These are phyloP conservation scores for Saccostrea glomerata DNA, from an alignment of 1,140 invertebrate species.

Conservation along the genomic window DNA sequence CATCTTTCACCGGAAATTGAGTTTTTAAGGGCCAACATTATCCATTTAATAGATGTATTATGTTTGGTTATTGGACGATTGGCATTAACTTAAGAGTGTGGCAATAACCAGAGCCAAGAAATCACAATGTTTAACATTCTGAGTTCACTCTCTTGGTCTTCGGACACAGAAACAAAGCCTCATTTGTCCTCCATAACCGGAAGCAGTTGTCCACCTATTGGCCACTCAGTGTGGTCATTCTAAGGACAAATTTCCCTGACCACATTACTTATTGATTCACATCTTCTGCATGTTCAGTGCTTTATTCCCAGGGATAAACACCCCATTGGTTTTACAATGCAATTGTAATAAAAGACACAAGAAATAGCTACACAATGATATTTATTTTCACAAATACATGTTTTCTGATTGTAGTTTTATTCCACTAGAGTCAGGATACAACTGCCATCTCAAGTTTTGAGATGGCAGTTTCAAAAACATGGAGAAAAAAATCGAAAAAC, in stretches of 20 bases:
- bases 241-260: not conserved
- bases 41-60: constrained; percentile 12
- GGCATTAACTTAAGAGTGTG: not conserved
- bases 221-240: not conserved
- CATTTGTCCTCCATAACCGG: not conserved
- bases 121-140: not conserved
- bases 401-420: no score
- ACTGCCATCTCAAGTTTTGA: no score
- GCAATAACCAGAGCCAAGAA: not conserved
- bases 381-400: no score
- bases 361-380: no score
- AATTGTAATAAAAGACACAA: no score
- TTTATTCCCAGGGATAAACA: no score
- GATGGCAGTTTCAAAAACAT: no score
- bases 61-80: not conserved
- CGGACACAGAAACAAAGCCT: not conserved
- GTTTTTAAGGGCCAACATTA: constrained; percentile 28
- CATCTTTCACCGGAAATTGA: constrained; percentile 22
- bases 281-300: no score
- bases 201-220: not conserved
- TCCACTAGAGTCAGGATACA: no score
- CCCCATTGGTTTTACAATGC: no score
- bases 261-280: no score
- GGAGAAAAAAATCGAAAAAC: no score
- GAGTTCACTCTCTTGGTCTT: not conserved